Evolutionary conservation across 2,797 vertebrate species (phyloP), one percentile per base, ranked within the genome.

Genomic region (Poecile montanus): DNA sequence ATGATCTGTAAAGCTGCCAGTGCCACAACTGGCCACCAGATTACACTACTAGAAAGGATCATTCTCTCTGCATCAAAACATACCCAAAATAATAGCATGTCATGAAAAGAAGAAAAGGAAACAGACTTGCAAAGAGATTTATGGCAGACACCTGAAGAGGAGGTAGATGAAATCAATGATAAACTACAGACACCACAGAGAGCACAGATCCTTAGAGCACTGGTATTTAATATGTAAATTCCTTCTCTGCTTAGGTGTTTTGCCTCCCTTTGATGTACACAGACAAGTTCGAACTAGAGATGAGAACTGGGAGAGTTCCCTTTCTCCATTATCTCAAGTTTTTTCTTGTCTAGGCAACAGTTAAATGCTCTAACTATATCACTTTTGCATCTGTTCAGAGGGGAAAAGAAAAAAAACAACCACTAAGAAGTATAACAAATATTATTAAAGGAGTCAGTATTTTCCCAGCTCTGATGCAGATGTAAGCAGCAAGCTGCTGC

Each of bases 281-380:
- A 73, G 88, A 47, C 96, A 96, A 93, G 92, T 88, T 56, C 60
- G 40, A 87, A 92, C 94, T 58, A 70, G 94, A 89, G 32, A 68
- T 15, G 70, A 53, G 51, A 79, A 72, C n/a, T 29, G 22, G 58
- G 30, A 61, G 76, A 89, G 48, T 47, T 63, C 42, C 57, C 58
- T 51, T 77, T 71, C 56, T 63, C 51, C 83, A 89, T 48, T 82
- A 85, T 82, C 79, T 72, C 76, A 48, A 61, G 20, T 57, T 53
- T 47, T 84, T 85, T 82, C 58, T 74, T 56, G 71, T 27, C 66
- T 76, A 65, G 67, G 57, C 60, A 73, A 85, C 18, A 86, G 45
- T 67, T 78, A 86, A 84, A 13, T 26, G 26, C 16, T 84, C 51
- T 72, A 84, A 91, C 45, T 40, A 3, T 50, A 84, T 72, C 36